These are phyloP conservation scores for Guaruba guarouba DNA, from an alignment of 2,113 vertebrate species.

Conservation along the genomic window DNA sequence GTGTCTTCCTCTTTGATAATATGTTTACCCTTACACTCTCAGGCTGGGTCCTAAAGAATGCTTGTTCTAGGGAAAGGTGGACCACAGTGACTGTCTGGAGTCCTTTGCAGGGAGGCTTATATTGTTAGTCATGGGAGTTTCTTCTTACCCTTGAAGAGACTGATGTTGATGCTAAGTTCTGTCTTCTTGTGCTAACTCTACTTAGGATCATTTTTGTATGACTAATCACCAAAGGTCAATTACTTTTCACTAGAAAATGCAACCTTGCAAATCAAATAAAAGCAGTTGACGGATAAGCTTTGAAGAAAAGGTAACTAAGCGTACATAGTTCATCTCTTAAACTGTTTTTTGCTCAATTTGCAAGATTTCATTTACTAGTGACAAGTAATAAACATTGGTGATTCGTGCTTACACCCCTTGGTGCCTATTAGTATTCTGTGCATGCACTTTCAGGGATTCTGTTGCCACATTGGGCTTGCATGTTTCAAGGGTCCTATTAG, in stretches of 20 bases:
- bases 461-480: background rate
- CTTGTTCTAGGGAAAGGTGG: background rate
- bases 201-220: background rate
- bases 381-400: background rate
- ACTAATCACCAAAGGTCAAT: background rate
- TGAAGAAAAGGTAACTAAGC: background rate
- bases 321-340: background rate
- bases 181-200: background rate
- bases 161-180: background rate
- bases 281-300: background rate
- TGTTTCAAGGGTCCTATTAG: background rate
- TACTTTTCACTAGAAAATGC: background rate
- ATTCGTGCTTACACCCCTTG: background rate
- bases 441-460: background rate
- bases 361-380: background rate
- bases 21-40: background rate
- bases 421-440: background rate
- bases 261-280: background rate
- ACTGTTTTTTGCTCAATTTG: background rate
- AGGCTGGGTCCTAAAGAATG: background rate
- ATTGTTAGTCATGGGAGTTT: background rate
- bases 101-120: background rate
- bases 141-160: background rate
- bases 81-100: background rate
- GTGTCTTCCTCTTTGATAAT: background rate